Conservation (phyloP, 2,797 vertebrate genomes). For the Characodon lateralis region DNA sequence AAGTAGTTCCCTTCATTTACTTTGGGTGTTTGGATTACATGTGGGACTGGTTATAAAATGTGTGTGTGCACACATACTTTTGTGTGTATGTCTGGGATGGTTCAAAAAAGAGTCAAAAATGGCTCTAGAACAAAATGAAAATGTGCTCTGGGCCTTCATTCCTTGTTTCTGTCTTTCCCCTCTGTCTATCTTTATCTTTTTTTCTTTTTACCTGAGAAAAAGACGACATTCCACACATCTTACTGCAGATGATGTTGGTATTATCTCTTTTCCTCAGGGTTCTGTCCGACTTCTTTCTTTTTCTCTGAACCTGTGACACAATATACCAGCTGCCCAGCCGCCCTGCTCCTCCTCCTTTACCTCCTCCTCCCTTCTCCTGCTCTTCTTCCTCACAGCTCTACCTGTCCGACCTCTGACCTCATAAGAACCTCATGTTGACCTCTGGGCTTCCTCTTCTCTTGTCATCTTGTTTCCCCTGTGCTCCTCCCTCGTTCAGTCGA, state of each 20-base stretch:
- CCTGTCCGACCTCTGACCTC: constrained; percentile 89
- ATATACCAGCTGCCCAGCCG: constrained; percentile 81
- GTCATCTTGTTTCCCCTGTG: constrained; percentile 74
- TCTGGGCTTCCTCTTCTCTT: constrained; percentile 84
- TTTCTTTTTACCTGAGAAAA: constrained; percentile 63
- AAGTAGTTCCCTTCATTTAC: constrained; percentile 1
- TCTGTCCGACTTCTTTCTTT: constrained; percentile 58
- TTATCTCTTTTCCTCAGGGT: constrained; percentile 63
- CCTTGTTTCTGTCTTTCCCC: constrained; percentile 68
- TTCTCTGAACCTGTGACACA: constrained; percentile 77
- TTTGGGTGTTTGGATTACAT: constrained; percentile 10
- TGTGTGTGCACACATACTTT: constrained; percentile 29
- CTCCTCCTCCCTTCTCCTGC: constrained; percentile 52
- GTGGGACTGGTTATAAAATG: constrained; percentile 24
- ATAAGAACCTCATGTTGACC: constrained; percentile 85
- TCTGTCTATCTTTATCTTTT: constrained; percentile 58
- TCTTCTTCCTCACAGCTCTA: constrained; percentile 83
- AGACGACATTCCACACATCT: constrained; percentile 50
- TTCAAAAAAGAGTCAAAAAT: constrained; percentile 58
- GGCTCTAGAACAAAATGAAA: constrained; percentile 51
- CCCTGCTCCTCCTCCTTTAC: constrained; percentile 66
- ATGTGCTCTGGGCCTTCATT: constrained; percentile 77
- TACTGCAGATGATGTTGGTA: constrained; percentile 29
- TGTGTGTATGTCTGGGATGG: constrained; percentile 68
- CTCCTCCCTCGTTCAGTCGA: constrained; percentile 73